A percentile compares a stretch with the other conserved stretches of the same genome.
These are phyloP conservation scores for Cervus canadensis DNA, from an alignment of 2,113 vertebrate species.

Conservation along the genomic window DNA sequence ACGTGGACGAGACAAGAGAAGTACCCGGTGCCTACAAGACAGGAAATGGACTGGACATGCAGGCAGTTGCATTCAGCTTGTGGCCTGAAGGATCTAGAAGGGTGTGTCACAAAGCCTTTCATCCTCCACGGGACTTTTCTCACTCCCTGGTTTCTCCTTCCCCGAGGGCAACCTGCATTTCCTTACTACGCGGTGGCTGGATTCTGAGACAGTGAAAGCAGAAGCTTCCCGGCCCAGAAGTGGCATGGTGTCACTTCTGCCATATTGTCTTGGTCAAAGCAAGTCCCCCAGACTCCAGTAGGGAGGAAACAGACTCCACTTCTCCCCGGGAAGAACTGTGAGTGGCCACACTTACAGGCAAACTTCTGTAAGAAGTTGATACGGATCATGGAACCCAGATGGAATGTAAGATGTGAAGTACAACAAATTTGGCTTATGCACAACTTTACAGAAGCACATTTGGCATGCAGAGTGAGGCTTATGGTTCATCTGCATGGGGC, in stretches of 20 bases:
- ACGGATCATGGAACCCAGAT: not conserved
- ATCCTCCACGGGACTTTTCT: not conserved
- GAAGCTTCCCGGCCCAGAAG: not conserved
- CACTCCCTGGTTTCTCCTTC: rapidly evolving
- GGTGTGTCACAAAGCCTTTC: not conserved
- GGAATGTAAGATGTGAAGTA: not conserved
- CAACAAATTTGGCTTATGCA: rapidly evolving
- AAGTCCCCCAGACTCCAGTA: not conserved
- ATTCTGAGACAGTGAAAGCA: not conserved
- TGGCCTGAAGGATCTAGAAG: not conserved
- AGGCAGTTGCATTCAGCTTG: not conserved
- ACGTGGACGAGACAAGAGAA: not conserved
- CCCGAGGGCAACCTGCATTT: not conserved
- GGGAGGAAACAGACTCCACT: no score
- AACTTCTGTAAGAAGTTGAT: not conserved
- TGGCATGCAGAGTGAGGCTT: not conserved
- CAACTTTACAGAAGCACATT: rapidly evolving
- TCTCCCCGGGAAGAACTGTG: not conserved
- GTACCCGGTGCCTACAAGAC: not conserved
- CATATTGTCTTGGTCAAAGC: not conserved
- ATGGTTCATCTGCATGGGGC: rapidly evolving
- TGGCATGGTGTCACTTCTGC: rapidly evolving
- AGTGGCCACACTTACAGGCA: not conserved
- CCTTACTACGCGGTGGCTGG: not conserved
- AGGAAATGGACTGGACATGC: not conserved